These are phyloP conservation scores for Sakesphorus luctuosus DNA, from an alignment of 2,113 vertebrate genomes.

Conservation along the genomic window DNA sequence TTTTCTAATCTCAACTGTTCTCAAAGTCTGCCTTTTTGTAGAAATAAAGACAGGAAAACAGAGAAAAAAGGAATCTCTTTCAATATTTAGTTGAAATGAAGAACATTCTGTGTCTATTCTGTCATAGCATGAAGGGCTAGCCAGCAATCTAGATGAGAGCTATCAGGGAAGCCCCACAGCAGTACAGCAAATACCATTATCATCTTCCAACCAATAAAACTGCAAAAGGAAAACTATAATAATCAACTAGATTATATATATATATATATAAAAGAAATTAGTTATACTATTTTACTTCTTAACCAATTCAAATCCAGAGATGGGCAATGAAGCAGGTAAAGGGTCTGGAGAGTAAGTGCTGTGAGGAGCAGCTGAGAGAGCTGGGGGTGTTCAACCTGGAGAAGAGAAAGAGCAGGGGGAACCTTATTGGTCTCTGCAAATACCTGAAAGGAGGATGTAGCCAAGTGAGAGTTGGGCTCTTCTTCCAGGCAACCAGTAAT, in stretches of 20 bases:
- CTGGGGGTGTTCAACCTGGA: not conserved
- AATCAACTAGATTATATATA: not conserved
- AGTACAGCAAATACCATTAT: not conserved
- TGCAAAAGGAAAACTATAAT: not conserved
- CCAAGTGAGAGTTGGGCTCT: not conserved
- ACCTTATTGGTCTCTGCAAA: fast-evolving
- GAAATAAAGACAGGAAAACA: not conserved
- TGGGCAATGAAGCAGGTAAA: not conserved
- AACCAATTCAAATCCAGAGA: not conserved
- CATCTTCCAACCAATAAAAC: not conserved
- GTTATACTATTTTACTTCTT: not conserved
- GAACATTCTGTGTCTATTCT: not conserved
- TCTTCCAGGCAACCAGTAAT: not conserved
- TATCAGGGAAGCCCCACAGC: not conserved
- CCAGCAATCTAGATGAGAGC: not conserved
- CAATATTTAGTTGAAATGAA: not conserved
- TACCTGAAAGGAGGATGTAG: not conserved
- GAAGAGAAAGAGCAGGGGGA: not conserved
- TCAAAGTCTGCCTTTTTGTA: not conserved
- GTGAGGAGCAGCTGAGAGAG: not conserved
- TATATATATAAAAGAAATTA: no score
- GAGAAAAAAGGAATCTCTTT: not conserved
- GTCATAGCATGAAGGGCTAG: not conserved
- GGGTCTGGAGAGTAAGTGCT: not conserved
- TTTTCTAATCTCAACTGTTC: not conserved